phyloP scores from a whole-genome alignment of 1,140 invertebrate genomes.

The Hyles euphorbiae region DNA sequence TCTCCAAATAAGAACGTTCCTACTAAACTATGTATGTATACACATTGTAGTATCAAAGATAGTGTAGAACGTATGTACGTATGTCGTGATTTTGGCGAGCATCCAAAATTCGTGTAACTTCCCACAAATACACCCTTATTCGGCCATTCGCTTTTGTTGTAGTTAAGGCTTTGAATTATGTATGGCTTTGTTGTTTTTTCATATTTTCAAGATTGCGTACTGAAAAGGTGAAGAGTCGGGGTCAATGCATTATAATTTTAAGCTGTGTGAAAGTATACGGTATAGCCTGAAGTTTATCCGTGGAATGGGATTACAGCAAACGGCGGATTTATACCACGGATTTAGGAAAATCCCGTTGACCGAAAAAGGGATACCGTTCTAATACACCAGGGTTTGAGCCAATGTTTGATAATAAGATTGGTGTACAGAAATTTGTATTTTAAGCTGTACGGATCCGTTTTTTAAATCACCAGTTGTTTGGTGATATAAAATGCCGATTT shows the following conservation, averaged over 20 bases:
- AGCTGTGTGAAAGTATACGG: constrained; percentile 40
- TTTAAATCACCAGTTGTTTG: no score
- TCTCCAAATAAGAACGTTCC: constrained; percentile 28
- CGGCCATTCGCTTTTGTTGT: constrained; percentile 24
- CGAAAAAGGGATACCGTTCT: constrained; percentile 33
- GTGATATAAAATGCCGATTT: no score
- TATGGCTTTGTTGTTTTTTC: not conserved
- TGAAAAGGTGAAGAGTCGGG: constrained; percentile 1
- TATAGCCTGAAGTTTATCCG: constrained; percentile 23
- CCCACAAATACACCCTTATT: constrained; percentile 26
- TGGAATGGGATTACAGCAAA: constrained; percentile 50
- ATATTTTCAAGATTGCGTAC: not conserved
- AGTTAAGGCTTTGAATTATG: not conserved
- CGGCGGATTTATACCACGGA: constrained; percentile 55
- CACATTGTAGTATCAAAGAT: constrained; percentile 10
- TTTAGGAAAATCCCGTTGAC: constrained; percentile 43
- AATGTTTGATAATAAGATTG: constrained; percentile 36
- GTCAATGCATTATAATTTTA: constrained; percentile 34
- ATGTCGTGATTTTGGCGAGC: constrained; percentile 33
- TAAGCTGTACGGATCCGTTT: no score
- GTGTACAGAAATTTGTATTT: no score
- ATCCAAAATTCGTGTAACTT: constrained; percentile 25
- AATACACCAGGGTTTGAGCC: constrained; percentile 29
- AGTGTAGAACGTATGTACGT: constrained; percentile 18
- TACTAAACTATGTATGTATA: constrained; percentile 14